Base-by-base conservation (phyloP, 2,113 vertebrate genomes). In the Fulmarus glacialis region DNA sequence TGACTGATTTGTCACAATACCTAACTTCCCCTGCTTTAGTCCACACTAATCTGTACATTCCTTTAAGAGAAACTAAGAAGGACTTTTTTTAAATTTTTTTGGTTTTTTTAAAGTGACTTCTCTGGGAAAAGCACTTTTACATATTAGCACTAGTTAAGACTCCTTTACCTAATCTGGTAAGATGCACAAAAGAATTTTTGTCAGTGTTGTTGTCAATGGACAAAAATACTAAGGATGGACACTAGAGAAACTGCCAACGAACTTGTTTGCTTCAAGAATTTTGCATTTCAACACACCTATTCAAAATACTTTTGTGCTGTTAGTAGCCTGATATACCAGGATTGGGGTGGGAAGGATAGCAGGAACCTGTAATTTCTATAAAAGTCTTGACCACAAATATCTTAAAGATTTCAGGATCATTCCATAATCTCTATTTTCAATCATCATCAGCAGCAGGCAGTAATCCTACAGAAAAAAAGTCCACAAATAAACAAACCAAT, bases 401-500 rank as follows among this genome's bases (percentile, higher is more conserved):
- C 77, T 88, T 89, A 79, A 96, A 94, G 94, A 97, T 96, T 97
- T 98, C 2, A 6, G 80, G 92, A 97, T 97, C 87, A 81, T 96
- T 78, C 53, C 84, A 47, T 91, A 96, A 94, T 95, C 92, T 97
- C 56, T 92, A 58, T 95, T 97, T 98, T 98, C 95, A 97, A 55
- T 98, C 98, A 97, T 18, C 96, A 97, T 0, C 94, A 96, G 0
- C 97, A 98, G 91, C 96, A 97, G 94, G 97, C 95, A 98, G 96
- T 98, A 98, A 98, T 98, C 97, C 90, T 66, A 62, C 40, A 82
- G 78, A 70, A 93, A 96, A 89, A 97, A 92, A 95, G 85, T 96
- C 94, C 95, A 96, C 97, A 98, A 98, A 98, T 98, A 98, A 98
- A 98, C 98, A 98, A 97, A 97, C 97, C 97, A 98, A 98, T 98